Evolutionary conservation across 2,888 invertebrate genomes (phyloP), one percentile per base, ranked within the genome.

Genomic region (Hypselothyrea guttata): DNA sequence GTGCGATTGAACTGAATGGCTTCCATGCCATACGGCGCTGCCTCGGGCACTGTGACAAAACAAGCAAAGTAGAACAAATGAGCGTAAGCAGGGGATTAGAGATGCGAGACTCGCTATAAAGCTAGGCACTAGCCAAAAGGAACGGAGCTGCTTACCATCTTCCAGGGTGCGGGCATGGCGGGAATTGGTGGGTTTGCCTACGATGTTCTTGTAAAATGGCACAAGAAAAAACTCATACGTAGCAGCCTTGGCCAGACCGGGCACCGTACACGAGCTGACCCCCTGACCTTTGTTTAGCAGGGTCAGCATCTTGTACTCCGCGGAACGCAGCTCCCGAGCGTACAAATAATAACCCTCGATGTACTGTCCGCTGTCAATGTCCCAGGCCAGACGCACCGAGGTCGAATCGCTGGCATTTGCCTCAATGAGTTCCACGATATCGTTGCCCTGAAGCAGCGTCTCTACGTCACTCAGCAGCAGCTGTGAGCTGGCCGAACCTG

Each of bases 211-310:
- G 90, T 94, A 96, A 91, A 96, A 98, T 66, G 98, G 97, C 87
- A 96, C 93, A 75, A 98, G 92, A 91, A 97, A 96, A 91, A 98
- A 96, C 91, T 97, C 95, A 90, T 98, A 98, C 88, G 93, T 93
- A 64, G 95, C 94, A 90, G 94, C 96, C 90, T 96, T 96, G 69
- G 93, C 92, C 87, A 98, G 92, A 76, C 94, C 94, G 62, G 94
- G 94, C 82, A 95, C 94, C 83, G 94, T 93, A 88, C 94, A 95
- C 52, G 94, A 94, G 38, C 94, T 94, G 52, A 94, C 92, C 48
- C 94, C 94, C 34, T 89, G 89, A 59, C 94, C 94, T 76, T 94
- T 94, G 91, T 95, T 94, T 63, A 95, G 91, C 81, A 95, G 94
- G 59, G 95, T 95, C 85, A 94, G 91, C 92, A 95, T 94, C 88